phyloP scores from a whole-genome alignment of 30 jellyfish, hydroid and myxozoan species.

The Turritopsis dohrnii region DNA sequence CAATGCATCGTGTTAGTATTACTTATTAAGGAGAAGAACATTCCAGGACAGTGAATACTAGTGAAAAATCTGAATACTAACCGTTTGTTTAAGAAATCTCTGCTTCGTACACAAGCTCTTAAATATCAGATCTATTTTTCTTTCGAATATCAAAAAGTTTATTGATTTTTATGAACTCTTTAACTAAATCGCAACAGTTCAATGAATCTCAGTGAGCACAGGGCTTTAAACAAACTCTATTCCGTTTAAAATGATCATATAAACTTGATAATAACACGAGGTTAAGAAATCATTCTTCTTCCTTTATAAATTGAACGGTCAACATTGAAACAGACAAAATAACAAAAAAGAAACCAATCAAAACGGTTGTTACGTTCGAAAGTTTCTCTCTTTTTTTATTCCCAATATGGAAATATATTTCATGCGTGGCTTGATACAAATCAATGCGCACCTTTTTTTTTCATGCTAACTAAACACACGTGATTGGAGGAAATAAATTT shows the following conservation, averaged over 20 bases:
- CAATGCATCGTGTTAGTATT: too few relatives aligned
- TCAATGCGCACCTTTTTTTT: not conserved
- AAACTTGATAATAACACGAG: not conserved
- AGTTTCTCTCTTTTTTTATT: not conserved
- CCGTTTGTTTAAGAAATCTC: not conserved
- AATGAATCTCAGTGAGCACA: not conserved
- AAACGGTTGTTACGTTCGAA: not conserved
- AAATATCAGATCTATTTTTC: not conserved
- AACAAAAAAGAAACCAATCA: not conserved
- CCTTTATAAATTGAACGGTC: not conserved
- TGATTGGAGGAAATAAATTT: not conserved
- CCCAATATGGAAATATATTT: not conserved
- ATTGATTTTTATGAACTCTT: not conserved
- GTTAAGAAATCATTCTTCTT: not conserved
- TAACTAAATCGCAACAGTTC: not conserved
- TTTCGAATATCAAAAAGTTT: not conserved
- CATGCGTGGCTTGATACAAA: not conserved
- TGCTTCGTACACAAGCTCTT: not conserved
- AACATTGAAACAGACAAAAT: not conserved
- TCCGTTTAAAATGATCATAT: not conserved
- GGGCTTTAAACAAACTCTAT: not conserved
- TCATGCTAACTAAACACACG: not conserved
- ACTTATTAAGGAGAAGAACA: too few relatives aligned
- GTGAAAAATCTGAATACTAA: not conserved
- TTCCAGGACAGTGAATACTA: too few relatives aligned